Percentiles rank a stretch among this genome's conserved stretches.
Evolutionary conservation across 2,888 invertebrate genomes (phyloP).

Genomic region (Pharmacophagus antenor): DNA sequence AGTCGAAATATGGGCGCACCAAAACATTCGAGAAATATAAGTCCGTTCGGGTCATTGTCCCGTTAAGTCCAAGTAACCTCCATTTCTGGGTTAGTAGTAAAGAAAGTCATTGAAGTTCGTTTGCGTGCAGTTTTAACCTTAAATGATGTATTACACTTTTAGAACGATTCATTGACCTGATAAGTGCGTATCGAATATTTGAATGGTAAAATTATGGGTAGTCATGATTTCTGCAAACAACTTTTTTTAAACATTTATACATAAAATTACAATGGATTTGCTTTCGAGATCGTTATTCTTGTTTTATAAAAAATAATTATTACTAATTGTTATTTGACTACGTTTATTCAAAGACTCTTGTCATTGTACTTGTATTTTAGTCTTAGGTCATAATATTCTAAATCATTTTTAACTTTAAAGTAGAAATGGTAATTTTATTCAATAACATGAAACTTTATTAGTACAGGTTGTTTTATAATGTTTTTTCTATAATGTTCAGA

Average conservation of each 20-base stretch:
- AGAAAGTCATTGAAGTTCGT: constrained; percentile 1
- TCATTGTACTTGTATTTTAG: not conserved
- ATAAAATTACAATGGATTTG: not conserved
- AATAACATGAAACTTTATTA: not conserved
- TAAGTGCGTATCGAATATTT: too few species aligned
- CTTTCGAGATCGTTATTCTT: not conserved
- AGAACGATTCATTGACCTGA: too few species aligned
- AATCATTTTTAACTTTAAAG: not conserved
- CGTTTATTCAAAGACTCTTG: too few species aligned
- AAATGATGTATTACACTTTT: not conserved
- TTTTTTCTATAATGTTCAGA: not conserved
- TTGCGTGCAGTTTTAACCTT: constrained; percentile 13
- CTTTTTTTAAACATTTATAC: constrained; percentile 3
- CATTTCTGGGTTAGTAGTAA: constrained; percentile 26
- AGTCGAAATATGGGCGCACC: constrained; percentile 12
- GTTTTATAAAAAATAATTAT: too few species aligned
- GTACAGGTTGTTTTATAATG: not conserved
- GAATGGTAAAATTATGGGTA: constrained; percentile 10
- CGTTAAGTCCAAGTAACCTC: constrained; percentile 21
- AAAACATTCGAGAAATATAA: constrained; percentile 22
- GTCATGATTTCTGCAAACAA: too few species aligned
- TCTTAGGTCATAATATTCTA: not conserved
- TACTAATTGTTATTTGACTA: too few species aligned
- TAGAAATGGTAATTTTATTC: not conserved
- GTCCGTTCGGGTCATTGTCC: constrained; percentile 15